A percentile compares a stretch with the other conserved stretches of the same genome.
phyloP scores from a whole-genome alignment of 2,888 invertebrate species.

The Choreutis nemorana region DNA sequence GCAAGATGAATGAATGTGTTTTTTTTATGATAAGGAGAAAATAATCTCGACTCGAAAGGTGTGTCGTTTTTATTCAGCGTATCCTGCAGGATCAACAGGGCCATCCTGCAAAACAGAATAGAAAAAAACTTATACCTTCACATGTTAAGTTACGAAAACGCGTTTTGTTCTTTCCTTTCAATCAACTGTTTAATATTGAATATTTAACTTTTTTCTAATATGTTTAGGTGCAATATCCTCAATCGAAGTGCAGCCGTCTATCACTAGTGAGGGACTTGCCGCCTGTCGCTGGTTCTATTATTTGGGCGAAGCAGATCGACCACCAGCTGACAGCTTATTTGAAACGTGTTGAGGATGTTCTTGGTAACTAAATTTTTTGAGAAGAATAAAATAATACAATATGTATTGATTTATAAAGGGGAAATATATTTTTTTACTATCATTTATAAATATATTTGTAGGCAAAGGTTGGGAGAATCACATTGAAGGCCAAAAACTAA shows the following conservation, averaged over 20 bases:
- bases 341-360: conserved; percentile 96
- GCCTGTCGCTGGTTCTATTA: conserved; percentile 96
- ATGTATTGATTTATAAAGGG: conserved; percentile 1
- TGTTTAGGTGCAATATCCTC: conserved; percentile 87
- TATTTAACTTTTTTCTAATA: background rate
- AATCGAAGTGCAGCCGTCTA: conserved; percentile 92
- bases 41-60: too few species aligned
- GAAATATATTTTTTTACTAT: background rate
- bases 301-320: conserved; percentile 99
- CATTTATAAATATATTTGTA: conserved; percentile 18
- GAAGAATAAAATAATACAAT: conserved; percentile 1
- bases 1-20: too few species aligned
- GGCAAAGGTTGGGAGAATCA: conserved; percentile 99
- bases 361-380: conserved; percentile 68
- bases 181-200: too few species aligned
- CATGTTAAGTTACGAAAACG: too few species aligned
- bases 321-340: conserved; percentile 96
- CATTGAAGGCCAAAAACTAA: conserved; percentile 96
- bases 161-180: too few species aligned
- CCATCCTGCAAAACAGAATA: too few species aligned
- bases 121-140: too few species aligned
- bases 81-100: too few species aligned
- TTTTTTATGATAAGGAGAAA: background rate
- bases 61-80: too few species aligned
- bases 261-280: conserved; percentile 94